Evolutionary conservation across 2,113 vertebrate species (phyloP).

Genomic region (Limanda limanda): DNA sequence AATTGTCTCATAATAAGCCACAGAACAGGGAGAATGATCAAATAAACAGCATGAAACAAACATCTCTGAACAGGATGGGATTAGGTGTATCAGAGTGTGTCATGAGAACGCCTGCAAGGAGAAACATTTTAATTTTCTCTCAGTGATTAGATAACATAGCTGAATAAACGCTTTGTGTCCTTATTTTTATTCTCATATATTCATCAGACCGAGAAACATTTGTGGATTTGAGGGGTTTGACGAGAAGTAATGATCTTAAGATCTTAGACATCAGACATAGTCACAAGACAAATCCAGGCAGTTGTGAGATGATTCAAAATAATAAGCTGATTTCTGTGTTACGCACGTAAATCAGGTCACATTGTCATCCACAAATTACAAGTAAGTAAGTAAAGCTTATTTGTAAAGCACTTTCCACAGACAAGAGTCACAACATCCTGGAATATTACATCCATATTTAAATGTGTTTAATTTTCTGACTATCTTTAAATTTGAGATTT

Average conservation of each 20-base stretch:
- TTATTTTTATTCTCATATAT: neutral
- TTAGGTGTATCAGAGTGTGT: constrained; percentile 9
- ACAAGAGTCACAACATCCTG: no score
- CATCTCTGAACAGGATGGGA: constrained; percentile 27
- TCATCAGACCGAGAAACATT: neutral
- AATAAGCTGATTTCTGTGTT: no score
- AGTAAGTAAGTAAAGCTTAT: no score
- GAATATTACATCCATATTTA: no score
- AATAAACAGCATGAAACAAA: constrained; percentile 36
- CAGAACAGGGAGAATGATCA: constrained; percentile 9
- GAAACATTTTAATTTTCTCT: constrained; percentile 7
- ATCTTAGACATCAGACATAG: neutral
- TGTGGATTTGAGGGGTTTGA: neutral
- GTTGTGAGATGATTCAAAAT: neutral
- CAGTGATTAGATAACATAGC: constrained; percentile 9
- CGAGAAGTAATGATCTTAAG: neutral
- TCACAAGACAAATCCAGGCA: no score
- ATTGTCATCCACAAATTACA: no score
- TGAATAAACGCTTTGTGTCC: constrained; percentile 2
- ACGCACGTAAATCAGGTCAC: no score
- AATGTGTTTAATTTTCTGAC: no score
- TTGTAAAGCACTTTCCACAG: no score
- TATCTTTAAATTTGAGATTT: no score
- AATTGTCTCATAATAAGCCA: no score
- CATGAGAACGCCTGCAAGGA: constrained; percentile 12